Evolutionary conservation across 2,888 invertebrate species (phyloP), one percentile per base, ranked within the genome.

Genomic region (Drosophila flavopinicola): DNA sequence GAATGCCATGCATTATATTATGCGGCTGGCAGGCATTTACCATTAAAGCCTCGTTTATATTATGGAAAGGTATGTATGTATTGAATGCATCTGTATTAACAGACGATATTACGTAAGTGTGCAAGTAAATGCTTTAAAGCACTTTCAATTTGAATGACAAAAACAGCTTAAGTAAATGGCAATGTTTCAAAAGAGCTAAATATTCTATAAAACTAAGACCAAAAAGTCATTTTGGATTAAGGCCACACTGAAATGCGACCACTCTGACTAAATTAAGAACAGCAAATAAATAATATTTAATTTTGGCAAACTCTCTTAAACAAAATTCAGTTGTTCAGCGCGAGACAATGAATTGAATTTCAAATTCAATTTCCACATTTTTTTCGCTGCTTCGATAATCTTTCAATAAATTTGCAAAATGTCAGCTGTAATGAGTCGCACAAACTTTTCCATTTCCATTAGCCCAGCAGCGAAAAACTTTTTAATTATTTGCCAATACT

Each of bases 401-500:
- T 23, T 41, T 54, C 13, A 41, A 57, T 57, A 58, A 58, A 67
- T 68, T 68, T 59, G 25, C 42, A 44, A 56, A 64, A 57, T 56
- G 71, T 71, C 71, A 67, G 72, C 68, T 57, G 59, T 57, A 65
- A 47, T 39, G 44, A 54, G 41, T 49, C 49, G 10, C 27, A 51
- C 66, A 57, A 72, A 69, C 53, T 72, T 72, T 78, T 60, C 70
- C 58, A 67, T 82, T 75, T 78, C 78, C 80, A 71, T 79, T 80
- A 78, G 78, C 70, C 45, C 39, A 48, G 45, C 63, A 64, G 20
- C 32, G 42, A 29, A 75, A 80, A 80, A 83, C 67, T 80, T 80
- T 80, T 83, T 83, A 80, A 80, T 80, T 80, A 79, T 80, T 80
- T 80, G 69, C 70, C 79, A 67, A 82, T 82, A 69, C 61, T 75